Evolutionary conservation across 2,113 vertebrate species (phyloP).

Genomic region (Bos indicus): DNA sequence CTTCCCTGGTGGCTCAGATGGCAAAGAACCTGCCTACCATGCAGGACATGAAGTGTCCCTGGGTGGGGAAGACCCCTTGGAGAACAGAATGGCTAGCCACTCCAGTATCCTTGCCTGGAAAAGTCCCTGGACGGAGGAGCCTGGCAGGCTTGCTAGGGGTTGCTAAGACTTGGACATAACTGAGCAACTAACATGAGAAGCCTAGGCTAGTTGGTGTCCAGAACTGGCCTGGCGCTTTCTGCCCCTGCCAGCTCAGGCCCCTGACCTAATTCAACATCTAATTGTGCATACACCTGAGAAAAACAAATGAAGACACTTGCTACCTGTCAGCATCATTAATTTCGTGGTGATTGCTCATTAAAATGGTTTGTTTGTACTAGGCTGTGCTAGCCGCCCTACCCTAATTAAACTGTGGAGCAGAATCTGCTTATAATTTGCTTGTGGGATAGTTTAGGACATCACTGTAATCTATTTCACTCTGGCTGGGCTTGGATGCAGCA

Average conservation of each 20-base stretch:
- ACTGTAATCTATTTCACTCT: not conserved
- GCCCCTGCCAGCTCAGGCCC: not conserved
- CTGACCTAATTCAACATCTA: not conserved
- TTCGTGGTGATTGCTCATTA: not conserved
- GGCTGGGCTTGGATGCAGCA: fast-evolving
- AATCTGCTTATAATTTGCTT: not conserved
- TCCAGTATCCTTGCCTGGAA: not conserved
- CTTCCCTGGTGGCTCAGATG: not conserved
- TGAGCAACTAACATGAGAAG: not conserved
- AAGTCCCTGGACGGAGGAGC: not conserved
- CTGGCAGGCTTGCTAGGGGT: not conserved
- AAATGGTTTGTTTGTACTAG: not conserved
- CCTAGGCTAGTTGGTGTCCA: too few relatives aligned
- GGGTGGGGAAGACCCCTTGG: not conserved
- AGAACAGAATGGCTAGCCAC: not conserved
- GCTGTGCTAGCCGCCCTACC: not conserved
- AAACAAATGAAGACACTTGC: not conserved
- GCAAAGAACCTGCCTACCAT: not conserved
- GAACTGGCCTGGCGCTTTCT: not conserved
- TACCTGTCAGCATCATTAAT: not conserved
- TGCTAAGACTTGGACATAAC: not conserved
- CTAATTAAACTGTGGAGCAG: not conserved
- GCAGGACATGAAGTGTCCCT: not conserved
- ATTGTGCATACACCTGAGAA: not conserved
- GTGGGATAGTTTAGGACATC: not conserved